Percentiles rank a stretch among this genome's conserved stretches.
Evolutionary conservation across 2,113 vertebrate genomes (phyloP).

Genomic region (Clarias magur): DNA sequence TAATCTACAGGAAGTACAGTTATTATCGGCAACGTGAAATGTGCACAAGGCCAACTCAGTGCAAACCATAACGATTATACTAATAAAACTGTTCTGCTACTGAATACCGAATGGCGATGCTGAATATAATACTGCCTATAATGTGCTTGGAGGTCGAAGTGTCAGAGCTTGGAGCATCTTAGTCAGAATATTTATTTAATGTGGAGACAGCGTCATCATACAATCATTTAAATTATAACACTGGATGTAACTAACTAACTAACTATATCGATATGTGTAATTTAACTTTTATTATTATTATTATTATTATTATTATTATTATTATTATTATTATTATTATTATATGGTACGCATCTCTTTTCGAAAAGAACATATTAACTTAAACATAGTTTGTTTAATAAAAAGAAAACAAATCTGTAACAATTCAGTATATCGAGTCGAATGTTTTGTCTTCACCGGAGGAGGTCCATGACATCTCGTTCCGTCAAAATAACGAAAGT

Average conservation of each 20-base stretch:
- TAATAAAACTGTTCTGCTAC: constrained; percentile 26
- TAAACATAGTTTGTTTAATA: background rate
- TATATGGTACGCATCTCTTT: background rate
- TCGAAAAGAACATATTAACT: background rate
- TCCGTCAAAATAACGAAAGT: constrained; percentile 55
- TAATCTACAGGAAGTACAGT: background rate
- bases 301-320: background rate
- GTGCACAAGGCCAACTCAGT: background rate
- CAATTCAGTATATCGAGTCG: constrained; percentile 48
- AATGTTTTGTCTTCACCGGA: constrained; percentile 43
- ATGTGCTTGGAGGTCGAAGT: background rate
- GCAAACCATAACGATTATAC: constrained; percentile 26
- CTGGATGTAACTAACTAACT: background rate
- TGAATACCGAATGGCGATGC: constrained; percentile 5
- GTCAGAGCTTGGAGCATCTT: constrained; percentile 5
- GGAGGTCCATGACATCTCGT: constrained; percentile 60
- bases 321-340: constrained; percentile 6
- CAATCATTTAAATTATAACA: background rate
- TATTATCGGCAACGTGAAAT: constrained; percentile 9
- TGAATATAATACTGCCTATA: background rate
- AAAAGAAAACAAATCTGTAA: background rate
- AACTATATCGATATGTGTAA: too few relatives aligned
- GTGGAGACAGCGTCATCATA: background rate
- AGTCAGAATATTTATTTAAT: background rate
- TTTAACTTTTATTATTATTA: background rate